Evolutionary conservation across 2,797 vertebrate species (phyloP), one percentile per base, ranked within the genome.

Genomic region (Alcedo atthis): DNA sequence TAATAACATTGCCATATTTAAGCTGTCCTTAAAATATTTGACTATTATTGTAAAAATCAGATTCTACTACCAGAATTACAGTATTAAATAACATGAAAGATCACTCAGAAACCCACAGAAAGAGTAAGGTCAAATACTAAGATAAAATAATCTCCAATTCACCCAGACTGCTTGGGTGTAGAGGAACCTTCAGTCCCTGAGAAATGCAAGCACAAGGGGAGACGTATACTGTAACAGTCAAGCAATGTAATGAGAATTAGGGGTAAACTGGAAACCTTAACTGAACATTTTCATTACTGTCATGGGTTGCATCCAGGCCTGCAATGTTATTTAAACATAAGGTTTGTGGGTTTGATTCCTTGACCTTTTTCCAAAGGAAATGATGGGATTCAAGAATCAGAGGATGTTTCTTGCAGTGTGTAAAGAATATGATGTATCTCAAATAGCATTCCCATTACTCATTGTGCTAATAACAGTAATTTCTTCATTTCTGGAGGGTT

Each of bases 361-460:
- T 75, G 81, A 93, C 55, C 42, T 49, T 77, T 88, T 89, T 93
- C 83, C 91, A 90, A 84, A 64, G 64, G 46, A 96, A 93, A 86
- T 85, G 12, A 81, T 92, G 90, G 43, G 78, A 86, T 84, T 90
- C 79, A 80, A 88, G 55, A 32, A 85, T n/a, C 67, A 85, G 80
- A 92, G 63, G 68, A 94, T 93, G 63, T 35, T 90, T 96, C 92
- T 94, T 87, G 83, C 64, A 89, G 54, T 90, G 43, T 82, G 81
- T 87, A 90, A 91, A 71, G 76, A 57, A 49, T n/a, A 93, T 95
- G 94, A 95, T 90, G 83, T 30, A 59, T 91, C 24, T 71, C 88
- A 92, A 90, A 96, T 95, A 82, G 10, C 79, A 91, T 92, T 94
- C 64, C 37, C 43, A 87, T 96, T 92, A 90, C 85, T 46, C 20